Base-by-base conservation (phyloP, 2,888 invertebrate genomes). In the Tricholauxania praeusta region DNA sequence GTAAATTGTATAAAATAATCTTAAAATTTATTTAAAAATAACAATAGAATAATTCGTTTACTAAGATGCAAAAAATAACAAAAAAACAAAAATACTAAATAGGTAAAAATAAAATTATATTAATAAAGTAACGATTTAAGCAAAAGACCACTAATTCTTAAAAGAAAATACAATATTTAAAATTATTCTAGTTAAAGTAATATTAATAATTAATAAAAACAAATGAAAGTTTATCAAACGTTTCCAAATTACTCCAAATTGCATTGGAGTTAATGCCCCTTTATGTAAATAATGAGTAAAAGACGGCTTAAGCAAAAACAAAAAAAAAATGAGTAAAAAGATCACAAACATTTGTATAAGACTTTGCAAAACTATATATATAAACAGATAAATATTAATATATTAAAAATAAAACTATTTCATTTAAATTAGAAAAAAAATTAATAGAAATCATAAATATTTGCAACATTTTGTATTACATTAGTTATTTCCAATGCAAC, bases 121-220 rank as follows among this genome's bases (percentile, higher is more conserved):
- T 55, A n/a, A 53, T n/a, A 39, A 64, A 12, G 10, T 71, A 39
- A 52, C 15, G 17, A 48, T 14, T 57, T 71, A 74, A 67, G 63
- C 64, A 69, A 62, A 73, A 82, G 82, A 82, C 82, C 82, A 82
- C 82, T 82, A 78, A 82, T 78, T 81, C 81, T 79, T 82, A 82
- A 82, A 78, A 79, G 69, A 81, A 39, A 80, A 79, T 79, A 78
- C 80, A 78, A 76, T 77, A 79, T 77, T 74, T 76, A 77, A 81
- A 75, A 74, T 80, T 80, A 77, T 71, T 74, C 15, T 57, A 57
- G 57, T 57, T 57, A 57, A 28, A 57, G 57, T 28, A 28, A 57
- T 28, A 57, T 57, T 57, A 28, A 57, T 57, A 77, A 75, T 82
- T 82, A 78, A 77, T 74, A 80, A 53, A 53, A 53, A 22, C 14